These are phyloP conservation scores for Diabrotica virgifera DNA, from an alignment of 1,140 invertebrate species.

Conservation along the genomic window DNA sequence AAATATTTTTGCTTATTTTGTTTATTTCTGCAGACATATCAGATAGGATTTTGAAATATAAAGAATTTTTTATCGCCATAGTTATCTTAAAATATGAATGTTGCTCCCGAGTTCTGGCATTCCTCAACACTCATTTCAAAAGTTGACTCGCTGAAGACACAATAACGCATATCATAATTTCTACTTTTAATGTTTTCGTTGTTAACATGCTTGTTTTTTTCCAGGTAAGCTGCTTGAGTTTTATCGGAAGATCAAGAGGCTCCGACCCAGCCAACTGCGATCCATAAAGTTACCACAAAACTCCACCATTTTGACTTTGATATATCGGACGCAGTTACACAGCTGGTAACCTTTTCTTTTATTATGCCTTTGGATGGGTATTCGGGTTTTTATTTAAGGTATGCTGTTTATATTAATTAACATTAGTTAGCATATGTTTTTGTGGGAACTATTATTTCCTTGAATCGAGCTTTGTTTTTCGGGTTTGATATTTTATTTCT, in stretches of 20 bases:
- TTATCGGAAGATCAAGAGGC: constrained; percentile 28
- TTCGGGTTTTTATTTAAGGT: constrained; percentile 5
- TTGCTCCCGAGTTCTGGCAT: no score
- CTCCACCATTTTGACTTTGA: constrained; percentile 18
- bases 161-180: constrained; percentile 3
- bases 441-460: not conserved
- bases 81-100: no score
- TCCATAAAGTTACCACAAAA: constrained; percentile 21
- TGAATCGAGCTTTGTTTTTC: no score
- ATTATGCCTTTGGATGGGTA: constrained; percentile 8
- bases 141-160: no score
- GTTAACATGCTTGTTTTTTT: constrained; percentile 35
- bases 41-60: no score
- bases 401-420: constrained; percentile 9
- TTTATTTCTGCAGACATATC: no score
- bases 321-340: constrained; percentile 11
- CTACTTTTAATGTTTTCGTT: constrained; percentile 25
- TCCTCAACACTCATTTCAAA: no score
- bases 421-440: constrained; percentile 5
- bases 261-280: constrained; percentile 5
- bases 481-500: no score
- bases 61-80: no score
- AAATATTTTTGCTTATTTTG: no score
- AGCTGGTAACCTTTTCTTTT: constrained; percentile 8
- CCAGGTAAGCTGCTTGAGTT: constrained; percentile 30